Evolutionary conservation across 1,140 invertebrate species (phyloP), one percentile per base, ranked within the genome.

Genomic region (Leucophenga varia): DNA sequence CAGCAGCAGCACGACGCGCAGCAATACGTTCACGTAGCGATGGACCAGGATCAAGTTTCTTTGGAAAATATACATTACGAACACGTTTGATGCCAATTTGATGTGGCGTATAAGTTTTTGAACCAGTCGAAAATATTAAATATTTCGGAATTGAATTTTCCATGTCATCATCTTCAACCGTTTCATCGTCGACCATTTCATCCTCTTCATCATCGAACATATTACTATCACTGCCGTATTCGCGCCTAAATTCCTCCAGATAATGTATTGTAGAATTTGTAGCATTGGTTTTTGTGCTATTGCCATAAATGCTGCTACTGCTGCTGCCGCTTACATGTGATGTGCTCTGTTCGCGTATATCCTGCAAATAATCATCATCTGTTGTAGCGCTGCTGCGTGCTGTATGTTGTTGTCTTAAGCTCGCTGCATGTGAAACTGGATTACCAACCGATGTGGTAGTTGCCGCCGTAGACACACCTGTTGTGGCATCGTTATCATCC

Each of bases 11-110:
- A 47, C 82, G 76, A 42, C 80, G 75, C 16, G 84, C 78, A 8
- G 83, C 82, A 47, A 86, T 77, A 53, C 86, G 72, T 61, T 89
- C 87, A 54, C 80, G 80, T 21, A 90, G 74, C 18, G 84, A 82
- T 2, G 82, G 84, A 2, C 87, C 87, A 8, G 83, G 83, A 61
- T 87, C 83, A 3, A 89, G 73, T 52, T 81, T 77, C 56, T 82
- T 82, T 3, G 87, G 87, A 64, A 91, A 90, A 36, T 80, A 81
- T 5, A 89, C 80, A 31, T 84, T 81, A 54, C 84, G 82, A 38
- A 94, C 89, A 59, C 85, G 79, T 72, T 93, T 93, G 50, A 94
- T 88, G 22, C 87, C 89, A 52, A 94, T 88, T 78, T 92, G 88
- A 80, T 94, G 91, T 0, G 91, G 91, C 2, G 88, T 90, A 57